These are phyloP conservation scores for Melanophora roralis DNA, from an alignment of 2,888 invertebrate species.

Conservation along the genomic window DNA sequence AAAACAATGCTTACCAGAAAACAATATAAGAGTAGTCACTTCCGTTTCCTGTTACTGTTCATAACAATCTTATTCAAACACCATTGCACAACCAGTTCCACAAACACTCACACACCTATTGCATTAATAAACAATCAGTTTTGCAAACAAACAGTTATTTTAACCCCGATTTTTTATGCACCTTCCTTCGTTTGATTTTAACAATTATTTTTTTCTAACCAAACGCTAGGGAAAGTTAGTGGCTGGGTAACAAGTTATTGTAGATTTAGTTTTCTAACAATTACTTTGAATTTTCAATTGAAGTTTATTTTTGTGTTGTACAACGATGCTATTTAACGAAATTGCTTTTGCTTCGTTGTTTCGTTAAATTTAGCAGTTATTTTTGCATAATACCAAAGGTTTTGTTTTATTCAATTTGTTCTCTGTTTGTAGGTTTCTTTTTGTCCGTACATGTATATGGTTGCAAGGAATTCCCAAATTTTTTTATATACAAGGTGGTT, in stretches of 20 bases:
- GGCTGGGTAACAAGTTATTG: constrained; percentile 59
- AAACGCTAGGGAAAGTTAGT: background rate
- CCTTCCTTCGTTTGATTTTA: background rate
- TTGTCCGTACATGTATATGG: background rate
- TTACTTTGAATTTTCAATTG: constrained; percentile 56
- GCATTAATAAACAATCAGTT: constrained; percentile 15
- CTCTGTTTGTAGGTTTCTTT: background rate
- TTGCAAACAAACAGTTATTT: constrained; percentile 25
- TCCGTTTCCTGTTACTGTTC: constrained; percentile 57
- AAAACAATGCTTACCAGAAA: constrained; percentile 34
- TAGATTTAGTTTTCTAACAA: constrained; percentile 55
- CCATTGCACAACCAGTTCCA: background rate
- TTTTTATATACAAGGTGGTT: too few species aligned
- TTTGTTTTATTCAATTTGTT: constrained; percentile 15
- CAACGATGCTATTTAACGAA: constrained; percentile 57
- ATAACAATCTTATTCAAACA: constrained; percentile 42
- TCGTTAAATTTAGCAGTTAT: constrained; percentile 39
- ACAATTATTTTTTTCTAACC: too few species aligned
- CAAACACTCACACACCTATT: background rate
- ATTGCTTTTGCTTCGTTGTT: constrained; percentile 56
- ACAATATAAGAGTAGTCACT: constrained; percentile 40
- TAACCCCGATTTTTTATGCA: constrained; percentile 31
- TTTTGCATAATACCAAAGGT: constrained; percentile 40
- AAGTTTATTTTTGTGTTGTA: constrained; percentile 31
- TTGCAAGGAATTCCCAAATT: background rate